These are phyloP conservation scores for Pangasianodon gigas DNA, from an alignment of 2,113 vertebrate genomes.

Conservation along the genomic window DNA sequence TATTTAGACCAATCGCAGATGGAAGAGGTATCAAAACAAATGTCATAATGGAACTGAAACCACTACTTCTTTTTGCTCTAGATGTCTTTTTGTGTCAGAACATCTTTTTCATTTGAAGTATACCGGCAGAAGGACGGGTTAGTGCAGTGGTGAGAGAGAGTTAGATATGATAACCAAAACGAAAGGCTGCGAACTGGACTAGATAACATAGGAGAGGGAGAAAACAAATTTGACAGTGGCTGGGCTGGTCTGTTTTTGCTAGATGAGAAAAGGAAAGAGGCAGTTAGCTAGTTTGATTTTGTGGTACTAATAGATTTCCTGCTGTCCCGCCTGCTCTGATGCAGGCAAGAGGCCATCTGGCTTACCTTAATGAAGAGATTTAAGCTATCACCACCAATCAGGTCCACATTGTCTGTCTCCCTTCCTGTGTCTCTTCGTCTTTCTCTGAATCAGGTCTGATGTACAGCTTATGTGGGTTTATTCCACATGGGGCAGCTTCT, in stretches of 20 bases:
- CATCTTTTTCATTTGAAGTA: background rate
- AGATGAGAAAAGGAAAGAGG: slow-evolving; percentile 55
- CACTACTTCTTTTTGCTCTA: background rate
- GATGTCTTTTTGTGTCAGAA: background rate
- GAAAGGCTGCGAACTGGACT: background rate
- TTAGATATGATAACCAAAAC: background rate
- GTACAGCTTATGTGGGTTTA: background rate
- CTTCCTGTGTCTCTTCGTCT: background rate
- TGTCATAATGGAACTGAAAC: background rate
- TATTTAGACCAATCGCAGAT: background rate
- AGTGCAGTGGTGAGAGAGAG: background rate
- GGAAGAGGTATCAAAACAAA: background rate
- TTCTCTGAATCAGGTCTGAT: background rate
- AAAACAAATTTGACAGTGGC: background rate
- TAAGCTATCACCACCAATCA: slow-evolving; percentile 35
- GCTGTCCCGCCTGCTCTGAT: slow-evolving; percentile 49
- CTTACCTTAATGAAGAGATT: slow-evolving; percentile 46
- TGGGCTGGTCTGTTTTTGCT: slow-evolving; percentile 46
- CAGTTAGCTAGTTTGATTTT: slow-evolving; percentile 59
- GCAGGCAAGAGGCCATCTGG: slow-evolving; percentile 52
- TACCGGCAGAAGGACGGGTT: background rate
- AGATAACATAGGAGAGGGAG: background rate
- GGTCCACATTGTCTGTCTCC: background rate
- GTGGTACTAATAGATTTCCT: slow-evolving; percentile 57
- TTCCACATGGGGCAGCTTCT: background rate